Evolutionary conservation across 2,888 invertebrate genomes (phyloP).

Genomic region (Erynnis tages): DNA sequence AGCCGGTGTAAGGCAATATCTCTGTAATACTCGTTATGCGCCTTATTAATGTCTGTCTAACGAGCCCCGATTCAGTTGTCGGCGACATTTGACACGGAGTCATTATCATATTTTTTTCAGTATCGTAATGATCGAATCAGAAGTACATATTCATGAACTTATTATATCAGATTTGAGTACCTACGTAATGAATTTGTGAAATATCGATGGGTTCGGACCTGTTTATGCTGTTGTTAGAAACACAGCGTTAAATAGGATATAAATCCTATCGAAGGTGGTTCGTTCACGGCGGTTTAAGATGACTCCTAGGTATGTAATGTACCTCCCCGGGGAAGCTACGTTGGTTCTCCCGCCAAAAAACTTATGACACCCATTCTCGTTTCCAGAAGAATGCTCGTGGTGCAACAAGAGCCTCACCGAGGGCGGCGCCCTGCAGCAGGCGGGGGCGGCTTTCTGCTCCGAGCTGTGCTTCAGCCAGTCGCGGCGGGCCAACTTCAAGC

Average conservation of each 20-base stretch:
- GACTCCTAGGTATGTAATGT: too few relatives aligned
- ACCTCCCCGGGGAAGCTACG: too few relatives aligned
- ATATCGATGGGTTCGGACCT: too few relatives aligned
- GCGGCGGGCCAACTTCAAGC: conserved; percentile 93
- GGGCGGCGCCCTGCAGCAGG: conserved; percentile 71
- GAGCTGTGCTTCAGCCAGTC: conserved; percentile 96
- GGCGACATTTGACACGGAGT: neutral
- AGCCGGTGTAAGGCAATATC: neutral
- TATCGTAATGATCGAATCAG: too few relatives aligned
- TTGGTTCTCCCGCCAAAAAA: too few relatives aligned
- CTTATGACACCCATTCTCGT: neutral
- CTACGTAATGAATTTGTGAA: too few relatives aligned
- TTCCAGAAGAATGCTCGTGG: conserved; percentile 86
- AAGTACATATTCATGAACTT: too few relatives aligned
- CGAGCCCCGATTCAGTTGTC: neutral
- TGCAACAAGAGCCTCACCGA: conserved; percentile 85
- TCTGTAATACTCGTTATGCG: neutral
- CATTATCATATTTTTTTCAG: neutral
- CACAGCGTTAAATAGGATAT: too few relatives aligned
- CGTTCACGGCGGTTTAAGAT: too few relatives aligned
- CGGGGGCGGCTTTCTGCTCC: conserved; percentile 87
- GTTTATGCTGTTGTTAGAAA: too few relatives aligned
- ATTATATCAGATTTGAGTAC: too few relatives aligned
- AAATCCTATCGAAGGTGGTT: too few relatives aligned
- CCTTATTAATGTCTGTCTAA: conserved; percentile 4